Evolutionary conservation across 2,888 invertebrate genomes (phyloP), one percentile per base, ranked within the genome.

Genomic region (Cheilosia impressa): DNA sequence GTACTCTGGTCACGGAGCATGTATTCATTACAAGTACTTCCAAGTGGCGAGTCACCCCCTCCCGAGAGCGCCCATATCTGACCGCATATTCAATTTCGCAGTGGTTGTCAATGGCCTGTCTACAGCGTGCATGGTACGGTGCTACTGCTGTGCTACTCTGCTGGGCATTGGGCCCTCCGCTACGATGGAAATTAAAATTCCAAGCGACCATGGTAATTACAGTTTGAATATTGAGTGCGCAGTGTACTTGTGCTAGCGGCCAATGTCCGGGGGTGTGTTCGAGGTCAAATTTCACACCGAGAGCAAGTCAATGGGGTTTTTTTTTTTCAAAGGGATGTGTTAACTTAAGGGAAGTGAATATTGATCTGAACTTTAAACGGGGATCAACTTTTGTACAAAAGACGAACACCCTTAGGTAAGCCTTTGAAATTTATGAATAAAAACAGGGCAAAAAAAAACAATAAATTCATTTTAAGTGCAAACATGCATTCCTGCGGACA

Each of bases 1-100:
- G 62, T 68, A 83, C 55, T 52, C 62, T 68, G 76, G 73, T 79
- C 79, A 83, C 73, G 83, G 77, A 83, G 73, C 68, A 73, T 73
- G 63, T 68, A 79, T 69, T 79, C 65, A 79, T 79, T 69, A 75
- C 79, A 84, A 60, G 69, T 83, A 79, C 73, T 83, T 79, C 52
- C 52, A 52, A 58, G 27, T 63, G 45, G 58, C 31, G 9, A 78
- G n/a, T 62, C 66, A 68, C 69, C 58, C 77, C 62, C 47, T 31
- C 41, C 19, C 41, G 22, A 72, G 58, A 68, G 50, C 52, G 58
- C 53, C 34, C 41, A 62, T 63, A 71, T 52, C 66, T 24, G 71
- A 45, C 52, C 41, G 77, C 65, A 76, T 76, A 76, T 76, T 76
- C 68, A 63, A 55, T 63, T 81, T 75, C 50, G 27, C 31, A 63